A percentile compares a stretch with the other conserved stretches of the same genome.
These are phyloP conservation scores for Trinectes maculatus DNA, from an alignment of 2,113 vertebrate genomes.

Conservation along the genomic window DNA sequence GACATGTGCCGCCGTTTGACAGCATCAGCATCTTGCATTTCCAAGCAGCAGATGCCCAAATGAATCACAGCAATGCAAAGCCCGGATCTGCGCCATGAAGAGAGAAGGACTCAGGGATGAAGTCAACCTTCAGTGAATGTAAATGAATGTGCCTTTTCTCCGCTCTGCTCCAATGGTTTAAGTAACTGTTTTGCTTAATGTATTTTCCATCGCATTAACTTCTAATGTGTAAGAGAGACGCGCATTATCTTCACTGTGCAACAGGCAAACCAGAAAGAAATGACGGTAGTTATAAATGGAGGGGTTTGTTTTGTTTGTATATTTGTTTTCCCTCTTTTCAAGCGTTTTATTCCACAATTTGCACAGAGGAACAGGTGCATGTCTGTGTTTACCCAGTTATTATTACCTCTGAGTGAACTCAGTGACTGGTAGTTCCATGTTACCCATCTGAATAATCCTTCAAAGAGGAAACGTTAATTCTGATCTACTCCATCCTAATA, in stretches of 20 bases:
- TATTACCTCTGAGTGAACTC: neutral
- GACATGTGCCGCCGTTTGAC: neutral
- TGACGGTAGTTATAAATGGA: neutral
- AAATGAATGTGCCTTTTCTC: neutral
- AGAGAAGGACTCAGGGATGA: too few species aligned
- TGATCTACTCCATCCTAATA: too few species aligned
- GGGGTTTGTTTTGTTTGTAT: neutral
- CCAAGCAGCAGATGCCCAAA: too few species aligned
- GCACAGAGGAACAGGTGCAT: too few species aligned
- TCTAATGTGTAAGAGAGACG: slow-evolving; percentile 17
- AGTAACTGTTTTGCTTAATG: neutral
- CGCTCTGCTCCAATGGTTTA: neutral
- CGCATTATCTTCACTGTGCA: slow-evolving; percentile 43
- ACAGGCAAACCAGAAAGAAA: neutral
- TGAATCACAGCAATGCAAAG: neutral
- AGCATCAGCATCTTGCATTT: neutral
- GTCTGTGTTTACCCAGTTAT: too few species aligned
- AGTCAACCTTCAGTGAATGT: too few species aligned
- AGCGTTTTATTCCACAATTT: too few species aligned
- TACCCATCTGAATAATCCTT: too few species aligned
- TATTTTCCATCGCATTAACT: slow-evolving; percentile 45
- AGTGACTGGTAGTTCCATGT: too few species aligned
- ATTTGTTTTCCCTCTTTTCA: neutral
- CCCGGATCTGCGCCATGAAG: too few species aligned
- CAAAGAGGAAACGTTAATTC: too few species aligned